These are phyloP conservation scores for Tricholaema leucomelas DNA, from an alignment of 2,113 vertebrate genomes.

Conservation along the genomic window DNA sequence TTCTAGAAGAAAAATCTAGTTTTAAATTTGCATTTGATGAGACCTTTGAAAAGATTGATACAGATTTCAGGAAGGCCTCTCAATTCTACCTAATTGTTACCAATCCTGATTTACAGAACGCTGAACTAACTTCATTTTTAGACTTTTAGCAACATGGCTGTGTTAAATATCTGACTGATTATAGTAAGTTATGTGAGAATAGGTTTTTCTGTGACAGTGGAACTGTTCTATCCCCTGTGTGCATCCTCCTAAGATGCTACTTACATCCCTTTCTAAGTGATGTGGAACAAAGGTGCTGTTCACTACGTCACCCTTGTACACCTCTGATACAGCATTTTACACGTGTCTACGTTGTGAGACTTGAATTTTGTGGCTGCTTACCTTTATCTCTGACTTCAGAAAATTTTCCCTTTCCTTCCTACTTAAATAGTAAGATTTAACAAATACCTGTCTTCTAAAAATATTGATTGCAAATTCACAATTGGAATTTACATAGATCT, in stretches of 20 bases:
- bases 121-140: not conserved
- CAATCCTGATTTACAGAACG: not conserved
- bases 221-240: not conserved
- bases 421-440: not conserved
- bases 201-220: not conserved
- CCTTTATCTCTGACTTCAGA: not conserved
- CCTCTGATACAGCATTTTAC: not conserved
- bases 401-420: not conserved
- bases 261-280: not conserved
- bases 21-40: not conserved
- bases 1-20: no score
- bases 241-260: not conserved
- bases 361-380: not conserved
- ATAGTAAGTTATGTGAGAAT: not conserved
- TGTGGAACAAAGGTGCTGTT: not conserved
- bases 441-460: not conserved
- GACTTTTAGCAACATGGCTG: not conserved
- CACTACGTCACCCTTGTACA: not conserved
- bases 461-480: not conserved
- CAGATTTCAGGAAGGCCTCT: not conserved
- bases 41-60: not conserved
- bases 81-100: not conserved
- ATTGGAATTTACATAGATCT: not conserved
- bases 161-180: not conserved
- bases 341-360: not conserved